Percentiles rank a stretch among this genome's conserved stretches.
These are phyloP conservation scores for Eclectus roratus DNA, from an alignment of 2,113 vertebrate species.

Conservation along the genomic window DNA sequence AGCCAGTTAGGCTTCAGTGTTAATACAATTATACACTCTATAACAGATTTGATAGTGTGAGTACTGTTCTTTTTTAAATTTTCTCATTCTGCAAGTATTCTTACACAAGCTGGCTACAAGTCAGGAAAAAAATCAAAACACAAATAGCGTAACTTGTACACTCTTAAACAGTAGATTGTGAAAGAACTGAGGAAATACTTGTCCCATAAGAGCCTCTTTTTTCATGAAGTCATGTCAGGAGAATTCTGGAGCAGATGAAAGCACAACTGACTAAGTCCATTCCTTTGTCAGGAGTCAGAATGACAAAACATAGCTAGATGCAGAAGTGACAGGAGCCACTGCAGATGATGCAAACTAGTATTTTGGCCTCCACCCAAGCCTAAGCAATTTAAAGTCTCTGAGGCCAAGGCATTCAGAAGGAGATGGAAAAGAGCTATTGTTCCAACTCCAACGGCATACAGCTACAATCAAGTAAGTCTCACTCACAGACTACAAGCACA, in stretches of 20 bases:
- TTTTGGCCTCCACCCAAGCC: slow-evolving; percentile 79
- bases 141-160: slow-evolving; percentile 89
- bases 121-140: slow-evolving; percentile 81
- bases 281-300: slow-evolving; percentile 78
- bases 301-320: slow-evolving; percentile 76
- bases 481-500: slow-evolving; percentile 91
- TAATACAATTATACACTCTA: slow-evolving; percentile 99
- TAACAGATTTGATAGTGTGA: slow-evolving; percentile 94
- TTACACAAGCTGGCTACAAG: slow-evolving; percentile 92
- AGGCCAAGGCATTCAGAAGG: slow-evolving; percentile 75
- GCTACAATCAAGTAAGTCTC: slow-evolving; percentile 82
- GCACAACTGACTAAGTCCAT: slow-evolving; percentile 75
- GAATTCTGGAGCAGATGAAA: slow-evolving; percentile 75
- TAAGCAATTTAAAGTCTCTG: slow-evolving; percentile 78
- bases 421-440: slow-evolving; percentile 72
- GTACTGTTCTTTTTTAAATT: slow-evolving; percentile 87
- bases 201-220: slow-evolving; percentile 84
- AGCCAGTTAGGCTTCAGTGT: slow-evolving; percentile 99
- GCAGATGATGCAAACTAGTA: slow-evolving; percentile 80
- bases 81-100: slow-evolving; percentile 91
- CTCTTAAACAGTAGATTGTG: slow-evolving; percentile 87
- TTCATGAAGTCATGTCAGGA: slow-evolving; percentile 66
- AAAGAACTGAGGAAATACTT: slow-evolving; percentile 82
- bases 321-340: slow-evolving; percentile 83
- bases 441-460: slow-evolving; percentile 75